A percentile compares a stretch with the other conserved stretches of the same genome.
phyloP scores from a whole-genome alignment of 2,113 vertebrate genomes.

The Corythornis vintsioides region DNA sequence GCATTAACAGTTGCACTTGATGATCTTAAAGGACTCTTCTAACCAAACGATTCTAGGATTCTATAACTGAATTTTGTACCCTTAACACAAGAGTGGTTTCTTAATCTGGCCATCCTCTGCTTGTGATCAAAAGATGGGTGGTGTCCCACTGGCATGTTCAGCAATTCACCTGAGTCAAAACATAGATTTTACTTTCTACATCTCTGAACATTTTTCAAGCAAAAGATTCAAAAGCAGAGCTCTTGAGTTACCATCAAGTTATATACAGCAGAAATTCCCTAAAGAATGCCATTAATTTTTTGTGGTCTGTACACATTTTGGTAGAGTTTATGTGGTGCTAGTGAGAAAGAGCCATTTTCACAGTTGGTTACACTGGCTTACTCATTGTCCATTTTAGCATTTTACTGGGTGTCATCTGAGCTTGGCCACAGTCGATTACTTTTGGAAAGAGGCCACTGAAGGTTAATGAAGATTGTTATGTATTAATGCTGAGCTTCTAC shows the following conservation, averaged over 20 bases:
- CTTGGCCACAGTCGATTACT: neutral
- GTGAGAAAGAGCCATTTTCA: neutral
- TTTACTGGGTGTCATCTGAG: neutral
- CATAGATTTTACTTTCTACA: neutral
- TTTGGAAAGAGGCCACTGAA: neutral
- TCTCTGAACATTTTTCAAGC: accelerated
- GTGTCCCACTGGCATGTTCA: neutral
- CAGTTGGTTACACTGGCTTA: neutral
- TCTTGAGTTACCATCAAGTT: slow-evolving; percentile 94
- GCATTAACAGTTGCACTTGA: neutral
- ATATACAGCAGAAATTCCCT: slow-evolving; percentile 92
- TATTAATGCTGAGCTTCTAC: neutral
- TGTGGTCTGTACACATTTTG: neutral
- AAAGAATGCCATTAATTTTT: slow-evolving; percentile 88
- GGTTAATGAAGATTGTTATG: neutral
- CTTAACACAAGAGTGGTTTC: neutral
- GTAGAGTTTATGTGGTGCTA: neutral
- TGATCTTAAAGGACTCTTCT: neutral
- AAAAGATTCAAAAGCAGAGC: slow-evolving; percentile 70
- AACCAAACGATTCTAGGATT: neutral
- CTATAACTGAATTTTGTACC: neutral
- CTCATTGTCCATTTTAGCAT: neutral
- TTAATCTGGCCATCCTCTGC: neutral
- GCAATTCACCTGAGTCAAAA: neutral
- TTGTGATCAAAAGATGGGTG: neutral